phyloP scores from a whole-genome alignment of 2,888 invertebrate species.

The Onthophagus sagittarius region DNA sequence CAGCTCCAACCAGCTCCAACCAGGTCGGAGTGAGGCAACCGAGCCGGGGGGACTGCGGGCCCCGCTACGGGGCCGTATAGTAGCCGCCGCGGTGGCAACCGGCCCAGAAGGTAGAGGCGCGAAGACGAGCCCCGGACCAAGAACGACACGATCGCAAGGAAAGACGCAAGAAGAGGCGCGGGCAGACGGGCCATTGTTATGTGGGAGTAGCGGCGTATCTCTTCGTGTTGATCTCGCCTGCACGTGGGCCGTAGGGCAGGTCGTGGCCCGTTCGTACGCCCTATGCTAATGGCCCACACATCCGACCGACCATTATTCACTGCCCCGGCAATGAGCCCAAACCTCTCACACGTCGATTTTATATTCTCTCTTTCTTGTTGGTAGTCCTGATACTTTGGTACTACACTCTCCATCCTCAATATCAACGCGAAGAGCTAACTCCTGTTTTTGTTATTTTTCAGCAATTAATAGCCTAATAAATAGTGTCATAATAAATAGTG shows the following conservation, averaged over 20 bases:
- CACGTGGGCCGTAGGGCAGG: constrained; percentile 38
- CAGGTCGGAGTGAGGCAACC: no score
- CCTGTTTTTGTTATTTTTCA: no score
- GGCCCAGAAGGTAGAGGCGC: background rate
- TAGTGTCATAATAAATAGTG: no score
- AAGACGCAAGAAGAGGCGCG: constrained; percentile 22
- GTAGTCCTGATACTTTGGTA: no score
- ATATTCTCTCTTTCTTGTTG: background rate
- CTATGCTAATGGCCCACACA: constrained; percentile 39
- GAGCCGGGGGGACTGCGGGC: background rate
- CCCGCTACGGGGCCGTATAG: constrained; percentile 14
- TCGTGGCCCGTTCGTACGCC: constrained; percentile 34
- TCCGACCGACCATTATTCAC: constrained; percentile 31
- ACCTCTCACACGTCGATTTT: constrained; percentile 23
- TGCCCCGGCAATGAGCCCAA: constrained; percentile 8
- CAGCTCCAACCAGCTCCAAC: no score
- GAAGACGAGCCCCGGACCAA: background rate
- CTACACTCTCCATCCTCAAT: no score
- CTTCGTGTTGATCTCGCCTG: constrained; percentile 31
- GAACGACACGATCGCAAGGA: constrained; percentile 5
- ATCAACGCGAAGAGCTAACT: no score
- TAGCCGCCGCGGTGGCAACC: constrained; percentile 14
- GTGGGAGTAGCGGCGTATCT: constrained; percentile 29
- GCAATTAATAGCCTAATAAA: no score
- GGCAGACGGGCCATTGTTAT: constrained; percentile 27